Percentiles rank a stretch among this genome's conserved stretches.
These are phyloP conservation scores for Nanorana parkeri DNA, from an alignment of 2,113 vertebrate genomes.

Conservation along the genomic window DNA sequence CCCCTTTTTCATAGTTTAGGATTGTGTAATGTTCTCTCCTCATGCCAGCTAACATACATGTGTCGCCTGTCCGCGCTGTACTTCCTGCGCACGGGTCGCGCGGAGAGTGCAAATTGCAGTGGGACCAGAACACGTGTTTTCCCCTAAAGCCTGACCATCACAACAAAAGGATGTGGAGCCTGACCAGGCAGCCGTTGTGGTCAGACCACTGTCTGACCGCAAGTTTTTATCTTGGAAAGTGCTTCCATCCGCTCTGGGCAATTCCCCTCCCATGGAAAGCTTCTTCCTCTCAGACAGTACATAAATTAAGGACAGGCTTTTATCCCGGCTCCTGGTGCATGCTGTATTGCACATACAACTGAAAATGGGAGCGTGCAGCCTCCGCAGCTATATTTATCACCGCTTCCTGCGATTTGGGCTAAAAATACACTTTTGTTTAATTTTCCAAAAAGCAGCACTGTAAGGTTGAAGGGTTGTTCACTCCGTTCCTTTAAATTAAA, in stretches of 20 bases:
- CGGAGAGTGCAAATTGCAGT: slow-evolving; percentile 62
- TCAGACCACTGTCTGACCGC: slow-evolving; percentile 64
- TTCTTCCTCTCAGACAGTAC: slow-evolving; percentile 60
- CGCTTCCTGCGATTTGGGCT: slow-evolving; percentile 61
- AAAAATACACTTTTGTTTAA: slow-evolving; percentile 65
- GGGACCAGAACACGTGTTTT: slow-evolving; percentile 57
- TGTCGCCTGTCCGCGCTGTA: slow-evolving; percentile 50
- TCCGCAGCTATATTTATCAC: slow-evolving; percentile 59
- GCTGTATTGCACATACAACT: slow-evolving; percentile 48
- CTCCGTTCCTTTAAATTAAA: no score
- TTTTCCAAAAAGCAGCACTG: not conserved
- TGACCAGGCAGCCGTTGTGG: slow-evolving; percentile 64
- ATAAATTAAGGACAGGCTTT: slow-evolving; percentile 63
- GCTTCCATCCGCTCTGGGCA: slow-evolving; percentile 62
- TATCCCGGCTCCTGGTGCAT: slow-evolving; percentile 55
- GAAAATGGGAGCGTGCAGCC: not conserved
- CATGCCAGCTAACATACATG: slow-evolving; percentile 41
- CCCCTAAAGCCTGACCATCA: slow-evolving; percentile 60
- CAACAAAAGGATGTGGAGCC: slow-evolving; percentile 64
- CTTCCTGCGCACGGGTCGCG: not conserved
- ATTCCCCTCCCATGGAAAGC: slow-evolving; percentile 64
- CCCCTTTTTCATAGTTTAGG: no score
- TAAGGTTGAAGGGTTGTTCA: no score
- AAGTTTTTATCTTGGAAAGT: slow-evolving; percentile 62
- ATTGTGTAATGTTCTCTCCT: no score